A percentile compares a stretch with the other conserved stretches of the same genome.
Conservation (phyloP, 2,888 invertebrate species). For the Pocota personata region DNA sequence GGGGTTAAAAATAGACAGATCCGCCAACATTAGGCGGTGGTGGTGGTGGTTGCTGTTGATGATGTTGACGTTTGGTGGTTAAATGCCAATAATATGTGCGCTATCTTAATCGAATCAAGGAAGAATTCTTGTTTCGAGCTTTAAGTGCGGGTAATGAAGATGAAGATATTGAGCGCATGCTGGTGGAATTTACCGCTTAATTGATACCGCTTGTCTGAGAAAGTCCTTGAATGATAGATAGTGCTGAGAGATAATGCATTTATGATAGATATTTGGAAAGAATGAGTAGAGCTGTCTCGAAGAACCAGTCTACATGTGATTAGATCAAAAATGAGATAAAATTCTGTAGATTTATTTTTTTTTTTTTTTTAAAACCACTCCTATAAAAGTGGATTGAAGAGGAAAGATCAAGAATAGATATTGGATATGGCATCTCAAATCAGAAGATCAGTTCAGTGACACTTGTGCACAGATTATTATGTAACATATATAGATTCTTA, state of each 20-base stretch:
- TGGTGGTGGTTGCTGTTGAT: neutral
- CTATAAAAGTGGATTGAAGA: too few relatives aligned
- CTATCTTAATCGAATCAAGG: conserved; percentile 42
- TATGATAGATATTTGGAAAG: neutral
- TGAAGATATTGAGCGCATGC: conserved; percentile 15
- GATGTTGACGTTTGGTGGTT: conserved; percentile 5
- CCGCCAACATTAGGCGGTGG: conserved; percentile 26
- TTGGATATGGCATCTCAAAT: too few relatives aligned
- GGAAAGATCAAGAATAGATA: too few relatives aligned
- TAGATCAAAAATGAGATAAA: too few relatives aligned
- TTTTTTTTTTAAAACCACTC: too few relatives aligned
- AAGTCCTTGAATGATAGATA: neutral
- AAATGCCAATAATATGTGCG: conserved; percentile 42
- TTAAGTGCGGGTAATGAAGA: conserved; percentile 28
- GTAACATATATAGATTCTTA: too few relatives aligned
- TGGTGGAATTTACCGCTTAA: neutral
- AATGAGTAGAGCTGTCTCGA: neutral
- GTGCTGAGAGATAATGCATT: neutral
- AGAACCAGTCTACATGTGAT: too few relatives aligned
- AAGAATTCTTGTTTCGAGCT: conserved; percentile 9
- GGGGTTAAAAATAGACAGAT: conserved; percentile 58
- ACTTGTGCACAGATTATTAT: too few relatives aligned
- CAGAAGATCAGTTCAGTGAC: too few relatives aligned
- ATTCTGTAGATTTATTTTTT: too few relatives aligned
- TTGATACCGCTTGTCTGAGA: neutral